Base-by-base conservation (phyloP, 1,140 invertebrate species). In the Drosophila bipectinata region DNA sequence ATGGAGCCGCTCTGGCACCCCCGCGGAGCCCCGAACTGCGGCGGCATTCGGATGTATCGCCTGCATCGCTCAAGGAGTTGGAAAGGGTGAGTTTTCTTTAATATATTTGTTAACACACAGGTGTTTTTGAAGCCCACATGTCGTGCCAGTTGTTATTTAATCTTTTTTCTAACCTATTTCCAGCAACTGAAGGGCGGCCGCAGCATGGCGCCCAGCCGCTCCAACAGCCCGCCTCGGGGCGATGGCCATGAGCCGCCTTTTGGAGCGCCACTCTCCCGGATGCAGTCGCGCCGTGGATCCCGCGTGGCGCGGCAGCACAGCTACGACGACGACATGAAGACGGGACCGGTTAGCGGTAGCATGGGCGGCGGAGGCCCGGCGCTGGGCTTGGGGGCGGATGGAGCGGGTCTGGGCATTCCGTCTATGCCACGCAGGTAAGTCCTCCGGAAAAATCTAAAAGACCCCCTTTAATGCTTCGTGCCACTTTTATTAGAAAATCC, bases 21-120 rank as follows among this genome's bases (percentile, higher is more conserved):
- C 96, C 96, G 0, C 92, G 96, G 26, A 96, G 95, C 64, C 95
- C 96, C 0, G 96, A 97, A 78, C 91, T 96, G 1, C 92, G 96
- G 1, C 92, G 96, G 37, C 96, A 97, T 81, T 97, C 96, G 1
- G 96, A 97, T 69, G 96, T 97, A 0, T 97, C 96, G 14, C 96
- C 96, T 0, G 96, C 96, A 0, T 96, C 96, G 37, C 92, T 97
- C 4, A 97, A 97, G 85, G 96, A 97, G 92, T 92, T 97, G 1
- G 96, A 97, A 92, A 96, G 96, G 94, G 96, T 97, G 93, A 92
- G 92, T 89, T 7, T 0, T 59, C 1, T n/a, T 34, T 10, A 0
- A 1, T 21, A 0, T 49, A 39, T 15, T 61, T 28, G 26, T 28
- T 28, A 28, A 1, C 5, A 7, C 26, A 7, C 26, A 28, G 26